Conservation (phyloP, 1,140 invertebrate genomes). For the Lepidotrigona ventralis region DNA sequence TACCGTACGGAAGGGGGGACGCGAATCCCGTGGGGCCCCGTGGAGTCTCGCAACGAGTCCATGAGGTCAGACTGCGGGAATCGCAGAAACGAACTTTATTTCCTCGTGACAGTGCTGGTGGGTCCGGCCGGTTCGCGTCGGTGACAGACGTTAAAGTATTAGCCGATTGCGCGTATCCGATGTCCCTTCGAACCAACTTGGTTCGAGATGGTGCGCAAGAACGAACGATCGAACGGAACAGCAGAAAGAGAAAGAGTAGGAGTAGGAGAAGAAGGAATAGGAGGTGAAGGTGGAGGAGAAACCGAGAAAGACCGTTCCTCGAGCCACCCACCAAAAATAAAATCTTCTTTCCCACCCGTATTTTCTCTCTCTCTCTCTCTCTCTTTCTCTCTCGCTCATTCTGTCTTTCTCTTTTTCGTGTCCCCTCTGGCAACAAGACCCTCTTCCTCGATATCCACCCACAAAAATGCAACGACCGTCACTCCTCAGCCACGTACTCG, state of each 20-base stretch:
- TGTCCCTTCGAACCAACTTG: constrained; percentile 54
- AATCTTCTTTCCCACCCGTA: constrained; percentile 59
- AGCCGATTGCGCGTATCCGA: constrained; percentile 62
- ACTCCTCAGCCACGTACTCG: constrained; percentile 46
- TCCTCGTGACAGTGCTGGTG: constrained; percentile 47
- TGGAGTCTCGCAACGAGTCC: background rate
- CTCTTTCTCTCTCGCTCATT: background rate
- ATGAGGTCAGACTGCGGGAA: constrained; percentile 22
- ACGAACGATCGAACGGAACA: constrained; percentile 27
- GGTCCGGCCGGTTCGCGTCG: constrained; percentile 42
- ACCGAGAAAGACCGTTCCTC: constrained; percentile 42
- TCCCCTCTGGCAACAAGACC: constrained; percentile 56
- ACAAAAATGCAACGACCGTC: constrained; percentile 63
- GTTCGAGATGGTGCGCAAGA: constrained; percentile 39
- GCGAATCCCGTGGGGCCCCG: background rate
- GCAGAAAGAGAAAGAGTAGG: constrained; percentile 4
- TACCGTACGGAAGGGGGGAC: background rate
- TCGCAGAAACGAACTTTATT: constrained; percentile 58
- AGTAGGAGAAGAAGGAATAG: background rate
- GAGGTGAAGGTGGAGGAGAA: constrained; percentile 12
- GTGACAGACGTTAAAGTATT: constrained; percentile 66
- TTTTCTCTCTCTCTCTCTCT: constrained; percentile 33
- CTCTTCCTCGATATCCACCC: constrained; percentile 63
- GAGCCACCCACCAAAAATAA: constrained; percentile 63
- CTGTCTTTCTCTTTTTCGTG: constrained; percentile 22